Percentiles rank a stretch among this genome's conserved stretches.
Evolutionary conservation across 92 coral and sea anemone genomes (phyloP).

Genomic region (Heteractis magnifica): DNA sequence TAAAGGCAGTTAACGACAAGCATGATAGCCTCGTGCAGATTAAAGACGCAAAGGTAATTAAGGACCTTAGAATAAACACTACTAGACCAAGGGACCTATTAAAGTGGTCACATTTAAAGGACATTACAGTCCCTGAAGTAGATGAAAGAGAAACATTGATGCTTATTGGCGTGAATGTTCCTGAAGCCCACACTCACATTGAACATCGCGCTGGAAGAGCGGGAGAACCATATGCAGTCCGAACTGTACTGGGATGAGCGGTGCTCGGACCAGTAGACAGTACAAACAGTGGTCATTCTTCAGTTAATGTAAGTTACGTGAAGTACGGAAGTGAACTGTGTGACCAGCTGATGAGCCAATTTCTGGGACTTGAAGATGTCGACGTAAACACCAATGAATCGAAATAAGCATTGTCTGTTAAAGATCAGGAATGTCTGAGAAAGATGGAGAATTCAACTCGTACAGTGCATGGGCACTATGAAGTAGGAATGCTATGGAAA

Average conservation of each 20-base stretch:
- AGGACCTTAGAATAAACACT: not conserved
- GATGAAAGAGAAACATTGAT: slow-evolving; percentile 46
- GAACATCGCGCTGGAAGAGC: slow-evolving; percentile 59
- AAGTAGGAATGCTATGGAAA: slow-evolving; percentile 67
- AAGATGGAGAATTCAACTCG: slow-evolving; percentile 37
- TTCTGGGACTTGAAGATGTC: slow-evolving; percentile 47
- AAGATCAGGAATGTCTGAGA: slow-evolving; percentile 42
- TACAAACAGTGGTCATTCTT: slow-evolving; percentile 22
- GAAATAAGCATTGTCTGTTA: slow-evolving; percentile 48
- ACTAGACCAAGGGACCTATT: slow-evolving; percentile 46
- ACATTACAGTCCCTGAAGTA: slow-evolving; percentile 39
- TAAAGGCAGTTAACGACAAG: too few species aligned
- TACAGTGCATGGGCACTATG: slow-evolving; percentile 49
- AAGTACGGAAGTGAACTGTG: slow-evolving; percentile 45
- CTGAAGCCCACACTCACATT: slow-evolving; percentile 57
- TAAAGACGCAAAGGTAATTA: too few species aligned
- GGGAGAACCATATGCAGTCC: slow-evolving; percentile 63
- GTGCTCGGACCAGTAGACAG: slow-evolving; percentile 64
- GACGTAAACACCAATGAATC: slow-evolving; percentile 34
- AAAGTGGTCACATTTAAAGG: slow-evolving; percentile 48
- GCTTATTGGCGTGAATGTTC: slow-evolving; percentile 60
- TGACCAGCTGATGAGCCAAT: slow-evolving; percentile 57
- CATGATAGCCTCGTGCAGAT: too few species aligned
- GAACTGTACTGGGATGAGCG: slow-evolving; percentile 60
- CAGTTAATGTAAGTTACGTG: slow-evolving; percentile 50